A percentile compares a stretch with the other conserved stretches of the same genome.
These are phyloP conservation scores for Contarinia nasturtii DNA, from an alignment of 1,140 invertebrate genomes.

Conservation along the genomic window DNA sequence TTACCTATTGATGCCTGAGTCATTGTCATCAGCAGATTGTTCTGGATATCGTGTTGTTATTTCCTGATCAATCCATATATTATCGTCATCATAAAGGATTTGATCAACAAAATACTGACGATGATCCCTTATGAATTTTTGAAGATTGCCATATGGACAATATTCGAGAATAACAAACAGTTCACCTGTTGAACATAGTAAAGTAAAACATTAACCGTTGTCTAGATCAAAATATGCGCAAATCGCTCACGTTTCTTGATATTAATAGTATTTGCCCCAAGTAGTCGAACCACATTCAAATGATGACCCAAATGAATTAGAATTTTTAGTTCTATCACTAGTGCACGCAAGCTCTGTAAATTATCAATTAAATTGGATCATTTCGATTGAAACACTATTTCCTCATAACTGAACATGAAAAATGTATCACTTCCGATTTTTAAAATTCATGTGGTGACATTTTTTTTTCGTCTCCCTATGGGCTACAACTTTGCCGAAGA, in stretches of 20 bases:
- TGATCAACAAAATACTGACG: slow-evolving; percentile 63
- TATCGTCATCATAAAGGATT: slow-evolving; percentile 40
- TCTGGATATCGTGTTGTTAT: too few species aligned
- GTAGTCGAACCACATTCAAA: slow-evolving; percentile 83
- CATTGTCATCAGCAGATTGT: too few species aligned
- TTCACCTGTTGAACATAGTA: slow-evolving; percentile 37
- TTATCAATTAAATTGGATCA: too few species aligned
- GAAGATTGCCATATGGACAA: slow-evolving; percentile 75
- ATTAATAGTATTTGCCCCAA: slow-evolving; percentile 84
- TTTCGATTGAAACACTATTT: too few species aligned
- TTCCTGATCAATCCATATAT: slow-evolving; percentile 42
- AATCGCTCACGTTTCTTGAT: slow-evolving; percentile 56
- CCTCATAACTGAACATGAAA: too few species aligned
- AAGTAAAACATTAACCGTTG: too few species aligned
- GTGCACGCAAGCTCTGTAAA: slow-evolving; percentile 56
- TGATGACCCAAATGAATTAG: slow-evolving; percentile 91
- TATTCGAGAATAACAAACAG: slow-evolving; percentile 80
- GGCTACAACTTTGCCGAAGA: too few species aligned
- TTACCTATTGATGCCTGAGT: too few species aligned
- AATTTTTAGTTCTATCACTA: slow-evolving; percentile 84
- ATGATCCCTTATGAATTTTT: slow-evolving; percentile 64
- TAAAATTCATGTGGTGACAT: too few species aligned
- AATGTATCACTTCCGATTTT: too few species aligned
- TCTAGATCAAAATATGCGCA: neutral
- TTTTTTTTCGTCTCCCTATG: too few species aligned